phyloP scores from a whole-genome alignment of 1,140 invertebrate species.

The Dendrolimus punctatus region DNA sequence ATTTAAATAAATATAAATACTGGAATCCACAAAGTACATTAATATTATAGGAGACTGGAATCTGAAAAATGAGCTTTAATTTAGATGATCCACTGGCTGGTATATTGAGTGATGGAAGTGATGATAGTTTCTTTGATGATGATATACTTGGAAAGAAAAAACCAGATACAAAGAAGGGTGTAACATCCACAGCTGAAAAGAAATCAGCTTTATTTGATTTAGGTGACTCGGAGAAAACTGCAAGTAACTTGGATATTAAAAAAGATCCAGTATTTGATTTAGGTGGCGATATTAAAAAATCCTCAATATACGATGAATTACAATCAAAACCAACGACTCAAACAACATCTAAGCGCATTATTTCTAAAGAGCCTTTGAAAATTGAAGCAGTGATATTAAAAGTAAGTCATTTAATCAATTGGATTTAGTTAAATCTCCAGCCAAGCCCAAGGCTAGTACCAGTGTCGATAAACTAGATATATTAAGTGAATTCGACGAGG shows the following conservation, averaged over 20 bases:
- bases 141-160: slow-evolving; percentile 61
- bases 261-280: slow-evolving; percentile 19
- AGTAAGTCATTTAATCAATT: slow-evolving; percentile 18
- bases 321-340: slow-evolving; percentile 22
- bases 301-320: slow-evolving; percentile 15
- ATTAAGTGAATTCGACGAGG: slow-evolving; percentile 27
- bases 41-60: slow-evolving; percentile 18
- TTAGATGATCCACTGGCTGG: slow-evolving; percentile 66
- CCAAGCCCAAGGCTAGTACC: slow-evolving; percentile 31
- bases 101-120: slow-evolving; percentile 68
- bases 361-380: slow-evolving; percentile 38
- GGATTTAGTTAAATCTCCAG: slow-evolving; percentile 37
- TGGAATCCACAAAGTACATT: too few species aligned
- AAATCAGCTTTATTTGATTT: slow-evolving; percentile 60
- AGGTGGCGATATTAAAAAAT: slow-evolving; percentile 11
- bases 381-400: slow-evolving; percentile 16
- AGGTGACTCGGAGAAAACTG: slow-evolving; percentile 20
- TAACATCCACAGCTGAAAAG: slow-evolving; percentile 34
- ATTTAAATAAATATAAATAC: too few species aligned
- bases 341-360: slow-evolving; percentile 26
- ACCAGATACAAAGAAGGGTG: slow-evolving; percentile 34
- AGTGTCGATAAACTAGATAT: slow-evolving; percentile 40
- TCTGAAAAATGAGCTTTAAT: slow-evolving; percentile 56
- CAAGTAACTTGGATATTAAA: slow-evolving; percentile 14
- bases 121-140: slow-evolving; percentile 70